phyloP scores from a whole-genome alignment of 2,888 invertebrate species.

The Hirtodrosophila trivittata region DNA sequence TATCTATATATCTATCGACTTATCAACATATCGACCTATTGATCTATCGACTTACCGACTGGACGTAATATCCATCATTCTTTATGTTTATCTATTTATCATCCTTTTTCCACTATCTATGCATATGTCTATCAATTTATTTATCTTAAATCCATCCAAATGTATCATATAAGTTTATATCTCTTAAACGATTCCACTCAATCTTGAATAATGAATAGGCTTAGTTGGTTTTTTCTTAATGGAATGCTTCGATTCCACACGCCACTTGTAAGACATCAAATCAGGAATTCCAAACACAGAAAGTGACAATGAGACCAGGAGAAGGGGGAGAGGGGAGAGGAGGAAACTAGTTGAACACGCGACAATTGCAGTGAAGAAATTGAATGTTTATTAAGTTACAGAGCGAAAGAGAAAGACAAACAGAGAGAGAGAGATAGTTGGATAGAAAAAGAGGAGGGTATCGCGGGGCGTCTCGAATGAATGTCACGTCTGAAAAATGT shows the following conservation, averaged over 20 bases:
- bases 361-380: slow-evolving; percentile 45
- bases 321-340: not conserved
- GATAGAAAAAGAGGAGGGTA: not conserved
- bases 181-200: not conserved
- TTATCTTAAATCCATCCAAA: too few species aligned
- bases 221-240: not conserved
- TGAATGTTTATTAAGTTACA: slow-evolving; percentile 29
- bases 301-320: slow-evolving; percentile 2
- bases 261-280: slow-evolving; percentile 36
- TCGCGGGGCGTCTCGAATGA: not conserved
- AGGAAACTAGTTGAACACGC: slow-evolving; percentile 19
- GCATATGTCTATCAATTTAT: too few species aligned
- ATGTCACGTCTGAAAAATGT: slow-evolving; percentile 42
- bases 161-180: too few species aligned
- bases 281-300: slow-evolving; percentile 56
- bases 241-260: slow-evolving; percentile 15
- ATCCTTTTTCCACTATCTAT: too few species aligned
- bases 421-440: not conserved
- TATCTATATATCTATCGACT: too few species aligned
- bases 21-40: too few species aligned
- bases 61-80: too few species aligned
- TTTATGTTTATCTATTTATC: too few species aligned
- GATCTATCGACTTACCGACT: too few species aligned
- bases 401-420: not conserved
- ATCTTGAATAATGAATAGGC: not conserved